A percentile compares a stretch with the other conserved stretches of the same genome.
Evolutionary conservation across 2,888 invertebrate species (phyloP).

Genomic region (Chalcis sispes): DNA sequence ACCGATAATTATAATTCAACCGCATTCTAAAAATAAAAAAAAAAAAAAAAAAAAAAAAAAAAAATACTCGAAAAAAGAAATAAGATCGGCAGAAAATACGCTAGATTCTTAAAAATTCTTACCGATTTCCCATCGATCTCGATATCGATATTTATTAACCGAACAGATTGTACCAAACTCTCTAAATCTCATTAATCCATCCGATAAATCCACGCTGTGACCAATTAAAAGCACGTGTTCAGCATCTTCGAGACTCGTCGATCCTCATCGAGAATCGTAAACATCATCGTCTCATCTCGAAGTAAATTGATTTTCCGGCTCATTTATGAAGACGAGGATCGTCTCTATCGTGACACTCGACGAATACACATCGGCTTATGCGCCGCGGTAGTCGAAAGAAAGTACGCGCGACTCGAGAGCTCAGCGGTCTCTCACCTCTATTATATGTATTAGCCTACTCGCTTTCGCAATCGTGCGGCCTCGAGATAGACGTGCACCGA

Average conservation of each 20-base stretch:
- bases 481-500: background rate
- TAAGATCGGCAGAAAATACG: background rate
- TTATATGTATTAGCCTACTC: conserved; percentile 67
- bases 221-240: conserved; percentile 54
- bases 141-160: too few species aligned
- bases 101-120: too few species aligned
- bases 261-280: background rate
- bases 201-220: background rate
- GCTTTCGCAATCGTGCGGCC: conserved; percentile 67
- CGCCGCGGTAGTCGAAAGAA: conserved; percentile 25
- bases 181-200: conserved; percentile 50
- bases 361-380: too few species aligned
- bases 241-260: conserved; percentile 16
- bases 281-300: background rate
- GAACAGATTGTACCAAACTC: too few species aligned
- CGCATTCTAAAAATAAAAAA: background rate
- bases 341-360: conserved; percentile 37
- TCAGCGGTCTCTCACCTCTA: conserved; percentile 55
- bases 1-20: conserved; percentile 45
- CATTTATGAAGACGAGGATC: conserved; percentile 29
- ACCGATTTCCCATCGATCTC: too few species aligned
- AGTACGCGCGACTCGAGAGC: background rate
- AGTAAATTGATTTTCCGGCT: conserved; percentile 41
- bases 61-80: background rate
- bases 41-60: background rate